phyloP scores from a whole-genome alignment of 2,113 vertebrate genomes.

The Sylvia atricapilla region DNA sequence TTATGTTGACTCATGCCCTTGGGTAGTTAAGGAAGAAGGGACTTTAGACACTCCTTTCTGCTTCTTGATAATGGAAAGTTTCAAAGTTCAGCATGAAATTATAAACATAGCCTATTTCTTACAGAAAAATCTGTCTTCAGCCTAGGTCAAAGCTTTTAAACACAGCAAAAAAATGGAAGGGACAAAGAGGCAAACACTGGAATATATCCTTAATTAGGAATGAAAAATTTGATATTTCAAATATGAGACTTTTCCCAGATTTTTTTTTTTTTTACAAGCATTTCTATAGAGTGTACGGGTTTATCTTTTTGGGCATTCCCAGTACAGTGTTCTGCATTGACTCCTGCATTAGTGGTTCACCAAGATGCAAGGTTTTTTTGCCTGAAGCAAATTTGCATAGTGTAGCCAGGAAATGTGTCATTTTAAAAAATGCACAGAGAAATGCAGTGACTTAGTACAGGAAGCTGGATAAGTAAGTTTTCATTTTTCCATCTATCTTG shows the following conservation, averaged over 20 bases:
- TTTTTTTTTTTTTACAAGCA: background rate
- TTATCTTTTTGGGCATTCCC: background rate
- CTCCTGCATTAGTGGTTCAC: background rate
- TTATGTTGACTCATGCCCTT: background rate
- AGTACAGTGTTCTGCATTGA: background rate
- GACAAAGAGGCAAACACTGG: background rate
- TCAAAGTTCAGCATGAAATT: background rate
- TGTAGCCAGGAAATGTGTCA: background rate
- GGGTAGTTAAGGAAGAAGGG: background rate
- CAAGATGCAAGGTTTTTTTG: background rate
- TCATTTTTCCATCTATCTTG: constrained; percentile 14
- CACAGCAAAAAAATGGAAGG: background rate
- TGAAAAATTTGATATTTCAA: background rate
- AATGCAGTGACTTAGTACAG: background rate
- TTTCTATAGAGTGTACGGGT: background rate
- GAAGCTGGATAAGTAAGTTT: constrained; percentile 27
- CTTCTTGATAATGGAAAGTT: background rate
- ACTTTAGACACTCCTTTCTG: background rate
- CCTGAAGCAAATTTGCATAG: background rate
- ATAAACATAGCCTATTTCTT: background rate
- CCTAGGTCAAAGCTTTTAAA: background rate
- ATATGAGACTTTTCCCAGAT: background rate
- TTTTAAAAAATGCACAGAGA: constrained; percentile 1
- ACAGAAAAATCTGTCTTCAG: background rate
- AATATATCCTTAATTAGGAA: background rate